Conservation (phyloP, 1,140 invertebrate species). For the Mizuhopecten yessoensis region DNA sequence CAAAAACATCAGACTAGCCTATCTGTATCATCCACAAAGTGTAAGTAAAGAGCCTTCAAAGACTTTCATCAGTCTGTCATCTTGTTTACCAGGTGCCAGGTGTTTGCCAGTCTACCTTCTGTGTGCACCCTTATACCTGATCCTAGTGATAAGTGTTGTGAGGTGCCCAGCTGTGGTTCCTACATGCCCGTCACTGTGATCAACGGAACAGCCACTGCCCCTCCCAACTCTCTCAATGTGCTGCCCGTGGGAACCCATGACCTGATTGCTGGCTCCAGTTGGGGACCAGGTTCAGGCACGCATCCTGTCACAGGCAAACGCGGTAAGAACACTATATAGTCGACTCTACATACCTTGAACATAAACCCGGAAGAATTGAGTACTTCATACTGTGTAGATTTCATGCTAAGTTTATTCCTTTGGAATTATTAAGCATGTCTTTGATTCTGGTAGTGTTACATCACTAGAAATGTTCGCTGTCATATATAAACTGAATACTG, state of each 20-base stretch:
- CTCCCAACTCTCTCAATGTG: conserved; percentile 63
- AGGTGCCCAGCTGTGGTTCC: conserved; percentile 56
- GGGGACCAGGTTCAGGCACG: conserved; percentile 55
- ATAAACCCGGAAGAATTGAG: too few relatives aligned
- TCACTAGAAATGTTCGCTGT: too few relatives aligned
- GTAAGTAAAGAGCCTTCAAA: too few relatives aligned
- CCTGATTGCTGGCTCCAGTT: conserved; percentile 64
- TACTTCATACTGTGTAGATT: too few relatives aligned
- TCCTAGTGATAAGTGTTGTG: conserved; percentile 69
- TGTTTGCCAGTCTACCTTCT: conserved; percentile 69
- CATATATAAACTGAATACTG: too few relatives aligned
- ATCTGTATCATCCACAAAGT: too few relatives aligned
- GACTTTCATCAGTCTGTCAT: too few relatives aligned
- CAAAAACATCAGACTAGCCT: too few relatives aligned
- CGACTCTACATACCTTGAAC: too few relatives aligned
- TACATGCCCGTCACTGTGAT: conserved; percentile 51
- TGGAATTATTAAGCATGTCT: too few relatives aligned
- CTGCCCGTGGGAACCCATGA: conserved; percentile 71
- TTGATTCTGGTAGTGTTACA: too few relatives aligned
- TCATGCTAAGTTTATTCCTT: too few relatives aligned
- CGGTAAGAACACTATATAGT: conserved; percentile 51
- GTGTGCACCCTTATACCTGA: conserved; percentile 67
- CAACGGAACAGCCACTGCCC: conserved; percentile 49
- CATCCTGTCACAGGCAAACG: conserved; percentile 53
- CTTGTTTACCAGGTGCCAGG: conserved; percentile 72